These are phyloP conservation scores for Hydroisotoma schaefferi DNA, from an alignment of 2,888 invertebrate genomes.

Conservation along the genomic window DNA sequence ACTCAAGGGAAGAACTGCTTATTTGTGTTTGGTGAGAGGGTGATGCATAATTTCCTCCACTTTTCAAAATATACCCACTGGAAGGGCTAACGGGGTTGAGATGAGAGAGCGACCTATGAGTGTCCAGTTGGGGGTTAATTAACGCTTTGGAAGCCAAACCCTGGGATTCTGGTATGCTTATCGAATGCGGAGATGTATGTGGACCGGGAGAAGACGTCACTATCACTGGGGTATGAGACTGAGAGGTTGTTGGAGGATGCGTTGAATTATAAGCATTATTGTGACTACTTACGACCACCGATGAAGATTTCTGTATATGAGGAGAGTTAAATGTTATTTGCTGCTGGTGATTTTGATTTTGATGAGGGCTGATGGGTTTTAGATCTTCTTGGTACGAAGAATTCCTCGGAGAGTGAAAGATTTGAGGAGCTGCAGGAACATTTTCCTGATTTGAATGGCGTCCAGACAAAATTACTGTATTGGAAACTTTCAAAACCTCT, in stretches of 20 bases:
- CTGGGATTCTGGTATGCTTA: conserved; percentile 22
- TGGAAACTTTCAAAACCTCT: no score
- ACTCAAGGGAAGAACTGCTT: conserved; percentile 12
- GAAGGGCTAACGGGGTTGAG: not conserved
- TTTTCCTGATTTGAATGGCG: conserved; percentile 2
- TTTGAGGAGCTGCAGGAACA: not conserved
- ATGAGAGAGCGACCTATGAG: not conserved
- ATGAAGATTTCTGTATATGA: conserved; percentile 13
- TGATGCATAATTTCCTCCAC: conserved; percentile 1
- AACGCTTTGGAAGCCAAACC: conserved; percentile 13
- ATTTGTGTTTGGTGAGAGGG: conserved; percentile 14
- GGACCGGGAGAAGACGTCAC: conserved; percentile 39
- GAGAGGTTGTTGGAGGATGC: not conserved
- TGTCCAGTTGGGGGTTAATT: conserved; percentile 17
- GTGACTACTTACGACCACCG: not conserved
- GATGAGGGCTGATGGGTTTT: not conserved
- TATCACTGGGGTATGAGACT: conserved; percentile 32
- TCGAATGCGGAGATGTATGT: conserved; percentile 21
- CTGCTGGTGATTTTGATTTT: conserved; percentile 38
- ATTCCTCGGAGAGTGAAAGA: no score
- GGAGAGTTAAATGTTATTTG: conserved; percentile 9
- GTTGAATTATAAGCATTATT: not conserved
- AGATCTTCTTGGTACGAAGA: no score
- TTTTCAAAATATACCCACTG: not conserved
- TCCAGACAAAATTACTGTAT: not conserved